Base-by-base conservation (phyloP, 2,113 vertebrate species). In the Hippocampus mohnikei region DNA sequence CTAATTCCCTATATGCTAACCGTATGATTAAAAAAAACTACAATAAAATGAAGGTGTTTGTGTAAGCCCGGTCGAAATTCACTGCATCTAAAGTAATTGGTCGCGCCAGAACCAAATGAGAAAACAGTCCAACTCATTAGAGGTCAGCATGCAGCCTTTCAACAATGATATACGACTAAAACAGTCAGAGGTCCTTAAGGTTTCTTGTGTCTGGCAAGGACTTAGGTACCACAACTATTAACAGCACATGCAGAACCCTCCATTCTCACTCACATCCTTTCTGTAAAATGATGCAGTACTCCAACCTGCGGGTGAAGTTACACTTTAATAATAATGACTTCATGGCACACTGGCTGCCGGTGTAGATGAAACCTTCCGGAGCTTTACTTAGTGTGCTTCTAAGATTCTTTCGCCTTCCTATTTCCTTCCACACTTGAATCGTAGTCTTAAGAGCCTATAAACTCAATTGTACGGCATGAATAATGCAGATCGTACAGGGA, bases 401-500 rank as follows among this genome's bases (percentile, higher is more conserved):
- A 59, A 66, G 3, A 69, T 46, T 62, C 52, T 73, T 62, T 20
- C 27, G 61, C 52, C 25, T 68, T 59, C 60, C 63, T 0, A 0
- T 69, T 71, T 48, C 70, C 52, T 44, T 23, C 18, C 69, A 68
- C 71, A 40, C 37, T 64, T 67, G 72, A 72, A 76, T 81, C 48
- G 46, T 62, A 63, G 56, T 66, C n/a, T 56, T 63, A 78, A 76
- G 55, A 71, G 68, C 33, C 60, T 64, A 76, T 76, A 74, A 69
- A 72, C 52, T 72, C 60, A 76, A 46, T 64, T 16, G 48, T 53
- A 21, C 15, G 37, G 0, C 44, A 77, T 87, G 69, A 72, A 82
- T 83, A 83, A 84, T 82, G 74, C 71, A 85, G 62, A 10, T 9
- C 56, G 55, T 46, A 66, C 42, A 41, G 76, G 56, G 48, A 79